Evolutionary conservation across 2,888 invertebrate genomes (phyloP).

Genomic region (Oligia strigilis): DNA sequence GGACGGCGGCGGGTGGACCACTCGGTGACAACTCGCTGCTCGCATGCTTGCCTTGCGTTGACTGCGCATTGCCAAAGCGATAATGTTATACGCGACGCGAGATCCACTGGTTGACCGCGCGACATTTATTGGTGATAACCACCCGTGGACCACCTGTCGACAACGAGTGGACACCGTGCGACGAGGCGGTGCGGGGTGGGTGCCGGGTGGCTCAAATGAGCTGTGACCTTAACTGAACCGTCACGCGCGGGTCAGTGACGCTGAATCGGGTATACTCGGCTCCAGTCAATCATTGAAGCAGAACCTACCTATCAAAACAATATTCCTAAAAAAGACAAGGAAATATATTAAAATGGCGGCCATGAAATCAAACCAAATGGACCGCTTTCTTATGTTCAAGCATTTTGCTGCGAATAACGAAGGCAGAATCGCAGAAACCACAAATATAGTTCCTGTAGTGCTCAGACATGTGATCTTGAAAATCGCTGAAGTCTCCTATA

Average conservation of each 20-base stretch:
- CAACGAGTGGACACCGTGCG: too few species aligned
- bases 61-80: too few species aligned
- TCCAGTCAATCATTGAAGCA: neutral
- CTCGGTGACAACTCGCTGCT: too few species aligned
- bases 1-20: too few species aligned
- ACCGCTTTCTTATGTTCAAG: slow-evolving; percentile 76
- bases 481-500: slow-evolving; percentile 70
- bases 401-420: slow-evolving; percentile 75
- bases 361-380: slow-evolving; percentile 70
- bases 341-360: neutral
- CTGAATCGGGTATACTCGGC: neutral
- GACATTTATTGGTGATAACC: too few species aligned
- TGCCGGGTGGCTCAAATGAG: too few species aligned
- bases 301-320: neutral
- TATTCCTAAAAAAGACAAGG: neutral
- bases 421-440: slow-evolving; percentile 78
- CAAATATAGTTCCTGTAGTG: slow-evolving; percentile 84
- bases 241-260: neutral
- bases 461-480: slow-evolving; percentile 82
- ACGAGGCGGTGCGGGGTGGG: too few species aligned
- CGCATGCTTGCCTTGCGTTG: too few species aligned
- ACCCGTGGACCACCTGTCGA: too few species aligned
- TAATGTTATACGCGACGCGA: too few species aligned
- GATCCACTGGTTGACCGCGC: too few species aligned
- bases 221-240: too few species aligned